phyloP scores from a whole-genome alignment of 92 coral and sea anemone genomes.

The Palythoa heliodiscus region DNA sequence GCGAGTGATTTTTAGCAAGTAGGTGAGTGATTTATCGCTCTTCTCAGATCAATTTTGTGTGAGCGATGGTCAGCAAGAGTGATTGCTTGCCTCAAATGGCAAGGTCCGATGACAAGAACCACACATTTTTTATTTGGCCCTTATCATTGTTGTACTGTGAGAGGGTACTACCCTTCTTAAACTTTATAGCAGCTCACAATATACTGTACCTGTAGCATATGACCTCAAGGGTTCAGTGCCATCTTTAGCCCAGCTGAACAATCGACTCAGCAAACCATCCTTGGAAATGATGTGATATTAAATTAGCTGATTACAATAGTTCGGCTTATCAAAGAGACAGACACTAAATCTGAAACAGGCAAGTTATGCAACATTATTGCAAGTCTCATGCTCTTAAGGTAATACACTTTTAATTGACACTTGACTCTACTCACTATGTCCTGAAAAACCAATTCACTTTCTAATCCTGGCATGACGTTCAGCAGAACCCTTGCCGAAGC shows the following conservation, averaged over 20 bases:
- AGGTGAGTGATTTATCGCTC: too few relatives aligned
- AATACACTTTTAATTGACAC: too few relatives aligned
- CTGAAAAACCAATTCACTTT: conserved; percentile 85
- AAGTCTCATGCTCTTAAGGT: too few relatives aligned
- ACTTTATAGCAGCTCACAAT: not conserved
- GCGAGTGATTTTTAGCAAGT: too few relatives aligned
- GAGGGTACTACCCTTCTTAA: not conserved
- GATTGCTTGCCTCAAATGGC: too few relatives aligned
- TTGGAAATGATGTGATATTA: conserved; percentile 20
- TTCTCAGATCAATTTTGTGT: too few relatives aligned
- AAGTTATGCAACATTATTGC: too few relatives aligned
- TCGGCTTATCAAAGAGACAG: too few relatives aligned
- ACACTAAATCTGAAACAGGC: too few relatives aligned
- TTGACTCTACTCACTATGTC: conserved; percentile 70
- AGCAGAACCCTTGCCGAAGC: conserved; percentile 83
- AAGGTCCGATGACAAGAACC: too few relatives aligned
- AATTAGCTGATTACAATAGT: not conserved
- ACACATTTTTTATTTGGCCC: too few relatives aligned
- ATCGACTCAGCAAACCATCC: conserved; percentile 80
- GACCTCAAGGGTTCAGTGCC: conserved; percentile 87
- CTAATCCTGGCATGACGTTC: conserved; percentile 88
- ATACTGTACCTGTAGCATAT: conserved; percentile 78
- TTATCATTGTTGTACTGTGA: not conserved
- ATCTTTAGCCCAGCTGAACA: conserved; percentile 89
- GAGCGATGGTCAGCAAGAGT: too few relatives aligned